These are phyloP conservation scores for Odocoileus hemionus DNA, from an alignment of 2,113 vertebrate genomes.

Conservation along the genomic window DNA sequence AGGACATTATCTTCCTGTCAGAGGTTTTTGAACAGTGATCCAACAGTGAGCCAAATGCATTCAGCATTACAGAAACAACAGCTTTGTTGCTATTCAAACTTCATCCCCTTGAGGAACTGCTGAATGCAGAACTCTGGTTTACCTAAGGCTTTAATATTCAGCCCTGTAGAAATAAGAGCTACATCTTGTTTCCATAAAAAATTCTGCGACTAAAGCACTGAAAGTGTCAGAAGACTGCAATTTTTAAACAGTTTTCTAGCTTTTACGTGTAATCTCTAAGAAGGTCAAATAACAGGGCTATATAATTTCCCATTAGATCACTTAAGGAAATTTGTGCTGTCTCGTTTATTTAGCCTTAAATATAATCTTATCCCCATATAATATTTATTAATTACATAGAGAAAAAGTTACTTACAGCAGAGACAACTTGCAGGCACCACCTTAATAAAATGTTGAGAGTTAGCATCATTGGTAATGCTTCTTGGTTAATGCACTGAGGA, in stretches of 20 bases:
- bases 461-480: background rate
- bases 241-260: background rate
- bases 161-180: background rate
- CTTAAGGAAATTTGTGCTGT: background rate
- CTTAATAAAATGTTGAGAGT: background rate
- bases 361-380: background rate
- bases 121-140: background rate
- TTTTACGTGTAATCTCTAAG: background rate
- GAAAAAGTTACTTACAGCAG: background rate
- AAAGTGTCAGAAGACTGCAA: background rate
- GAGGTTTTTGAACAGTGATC: conserved; percentile 20
- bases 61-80: background rate
- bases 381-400: background rate
- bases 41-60: background rate
- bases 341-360: background rate
- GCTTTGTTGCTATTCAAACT: background rate
- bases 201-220: background rate
- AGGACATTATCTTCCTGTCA: conserved; percentile 33
- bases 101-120: background rate
- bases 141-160: background rate
- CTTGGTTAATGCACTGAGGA: background rate
- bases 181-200: conserved; percentile 36
- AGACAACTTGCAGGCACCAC: background rate
- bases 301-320: background rate
- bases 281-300: background rate